Base-by-base conservation (phyloP, 1,140 invertebrate genomes). In the Sesamia nonagrioides region DNA sequence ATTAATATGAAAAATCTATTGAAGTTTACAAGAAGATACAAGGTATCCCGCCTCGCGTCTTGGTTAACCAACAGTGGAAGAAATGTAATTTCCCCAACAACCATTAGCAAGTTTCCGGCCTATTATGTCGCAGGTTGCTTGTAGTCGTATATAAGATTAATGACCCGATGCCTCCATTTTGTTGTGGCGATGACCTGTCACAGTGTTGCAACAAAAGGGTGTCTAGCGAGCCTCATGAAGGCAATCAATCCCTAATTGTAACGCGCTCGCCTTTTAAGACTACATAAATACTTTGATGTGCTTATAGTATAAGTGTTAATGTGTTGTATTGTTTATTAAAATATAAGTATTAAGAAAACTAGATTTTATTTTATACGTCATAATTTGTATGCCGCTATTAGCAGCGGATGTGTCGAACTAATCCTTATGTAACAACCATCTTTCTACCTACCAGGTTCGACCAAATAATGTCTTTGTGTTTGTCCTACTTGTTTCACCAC, bases 141-240 rank as follows among this genome's bases (percentile, higher is more conserved):
- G 81, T 89, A 89, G 88, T 89, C 92, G 91, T 92, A 92, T 91
- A 85, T 89, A 92, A 93, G 92, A 94, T 94, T 92, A 92, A 94
- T 93, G 92, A 88, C 81, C 80, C 68, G 71, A 78, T 81, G 81
- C 48, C 58, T 50, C 40, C 66, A 69, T 73, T 78, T 90, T 89
- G 85, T 81, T 71, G 82, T 81, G 73, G 75, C 85, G 84, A 88
- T 90, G 89, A 86, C 87, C 84, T 88, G 88, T 88, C 88, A 90
- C 84, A 84, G 86, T 82, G 82, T 84, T 86, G 87, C 83, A 86
- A 90, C 85, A 89, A 89, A 88, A 89, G 85, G 74, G 60, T 83
- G 79, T 83, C 82, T 85, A 79, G 42, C 61, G 79, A 74, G 84
- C 81, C 9, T 81, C 76, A 82, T 81, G 69, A 71, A 78, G 73